Conservation (phyloP, 1,140 invertebrate species). For the Drosophila azteca region DNA sequence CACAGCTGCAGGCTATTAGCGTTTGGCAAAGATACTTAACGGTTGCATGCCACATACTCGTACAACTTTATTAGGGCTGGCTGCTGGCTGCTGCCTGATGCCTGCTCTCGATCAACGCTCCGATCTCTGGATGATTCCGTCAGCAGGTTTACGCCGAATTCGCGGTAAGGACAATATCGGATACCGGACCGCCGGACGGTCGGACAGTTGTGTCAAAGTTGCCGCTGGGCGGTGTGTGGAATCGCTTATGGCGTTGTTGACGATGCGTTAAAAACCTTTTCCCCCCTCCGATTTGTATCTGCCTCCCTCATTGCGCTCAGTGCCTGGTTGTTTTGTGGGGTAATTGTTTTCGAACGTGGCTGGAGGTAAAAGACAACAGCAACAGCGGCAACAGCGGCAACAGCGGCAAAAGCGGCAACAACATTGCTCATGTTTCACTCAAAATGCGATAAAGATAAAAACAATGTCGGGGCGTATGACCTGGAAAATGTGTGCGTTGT, state of each 20-base stretch:
- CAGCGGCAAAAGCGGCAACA: slow-evolving; percentile 39
- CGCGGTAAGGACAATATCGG: slow-evolving; percentile 14
- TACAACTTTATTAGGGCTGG: slow-evolving; percentile 68
- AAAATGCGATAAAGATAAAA: slow-evolving; percentile 79
- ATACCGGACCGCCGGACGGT: neutral
- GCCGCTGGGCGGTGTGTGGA: slow-evolving; percentile 44
- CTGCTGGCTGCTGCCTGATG: slow-evolving; percentile 1
- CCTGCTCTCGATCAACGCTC: slow-evolving; percentile 4
- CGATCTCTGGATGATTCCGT: slow-evolving; percentile 27
- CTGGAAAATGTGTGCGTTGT: slow-evolving; percentile 62
- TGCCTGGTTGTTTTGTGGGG: slow-evolving; percentile 36
- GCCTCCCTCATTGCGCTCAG: neutral
- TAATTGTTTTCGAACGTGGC: slow-evolving; percentile 75
- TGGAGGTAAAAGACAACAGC: slow-evolving; percentile 32
- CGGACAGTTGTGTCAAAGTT: slow-evolving; percentile 60
- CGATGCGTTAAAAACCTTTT: slow-evolving; percentile 58
- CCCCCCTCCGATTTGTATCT: slow-evolving; percentile 42
- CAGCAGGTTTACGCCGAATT: slow-evolving; percentile 68
- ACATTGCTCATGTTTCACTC: slow-evolving; percentile 64
- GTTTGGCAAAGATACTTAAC: slow-evolving; percentile 55
- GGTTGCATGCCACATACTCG: slow-evolving; percentile 24
- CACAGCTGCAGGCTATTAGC: slow-evolving; percentile 69
- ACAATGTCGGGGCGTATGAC: slow-evolving; percentile 68
- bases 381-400: slow-evolving; percentile 27
- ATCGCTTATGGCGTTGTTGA: slow-evolving; percentile 40